Percentiles rank a stretch among this genome's conserved stretches.
These are phyloP conservation scores for Pecten maximus DNA, from an alignment of 2,888 invertebrate species.

Conservation along the genomic window DNA sequence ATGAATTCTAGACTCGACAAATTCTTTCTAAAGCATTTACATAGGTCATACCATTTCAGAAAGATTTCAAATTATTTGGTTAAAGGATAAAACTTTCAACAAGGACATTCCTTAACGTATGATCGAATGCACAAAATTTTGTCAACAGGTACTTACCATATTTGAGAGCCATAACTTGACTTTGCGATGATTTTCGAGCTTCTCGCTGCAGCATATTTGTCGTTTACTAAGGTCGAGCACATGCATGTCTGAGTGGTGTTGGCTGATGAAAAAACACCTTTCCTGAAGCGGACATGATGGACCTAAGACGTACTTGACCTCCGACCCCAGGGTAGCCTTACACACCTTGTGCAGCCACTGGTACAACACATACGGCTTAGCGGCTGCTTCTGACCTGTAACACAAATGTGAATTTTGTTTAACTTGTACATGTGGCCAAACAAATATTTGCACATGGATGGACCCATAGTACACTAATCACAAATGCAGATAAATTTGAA, in stretches of 20 bases:
- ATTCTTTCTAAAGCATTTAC: too few relatives aligned
- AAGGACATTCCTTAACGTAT: neutral
- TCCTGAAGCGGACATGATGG: conserved; percentile 54
- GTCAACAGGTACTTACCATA: conserved; percentile 38
- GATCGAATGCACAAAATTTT: neutral
- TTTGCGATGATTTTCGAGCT: conserved; percentile 59
- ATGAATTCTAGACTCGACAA: too few relatives aligned
- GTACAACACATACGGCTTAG: conserved; percentile 28
- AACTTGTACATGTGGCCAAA: too few relatives aligned
- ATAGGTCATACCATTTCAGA: too few relatives aligned
- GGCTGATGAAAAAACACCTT: conserved; percentile 37
- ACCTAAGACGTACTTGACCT: conserved; percentile 52
- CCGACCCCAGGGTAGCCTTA: conserved; percentile 41
- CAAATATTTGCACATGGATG: too few relatives aligned
- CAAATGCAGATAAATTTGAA: too few relatives aligned
- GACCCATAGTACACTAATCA: too few relatives aligned
- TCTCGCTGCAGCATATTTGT: conserved; percentile 60
- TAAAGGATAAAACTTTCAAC: too few relatives aligned
- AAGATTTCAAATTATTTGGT: neutral
- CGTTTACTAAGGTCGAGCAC: conserved; percentile 58
- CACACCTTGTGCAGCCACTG: conserved; percentile 47
- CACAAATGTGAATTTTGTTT: neutral
- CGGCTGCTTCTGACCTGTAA: neutral
- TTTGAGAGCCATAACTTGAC: conserved; percentile 61
- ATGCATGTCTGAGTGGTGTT: conserved; percentile 51